These are phyloP conservation scores for Rotaria magnacalcarata DNA, from an alignment of 2,888 invertebrate genomes.

Conservation along the genomic window DNA sequence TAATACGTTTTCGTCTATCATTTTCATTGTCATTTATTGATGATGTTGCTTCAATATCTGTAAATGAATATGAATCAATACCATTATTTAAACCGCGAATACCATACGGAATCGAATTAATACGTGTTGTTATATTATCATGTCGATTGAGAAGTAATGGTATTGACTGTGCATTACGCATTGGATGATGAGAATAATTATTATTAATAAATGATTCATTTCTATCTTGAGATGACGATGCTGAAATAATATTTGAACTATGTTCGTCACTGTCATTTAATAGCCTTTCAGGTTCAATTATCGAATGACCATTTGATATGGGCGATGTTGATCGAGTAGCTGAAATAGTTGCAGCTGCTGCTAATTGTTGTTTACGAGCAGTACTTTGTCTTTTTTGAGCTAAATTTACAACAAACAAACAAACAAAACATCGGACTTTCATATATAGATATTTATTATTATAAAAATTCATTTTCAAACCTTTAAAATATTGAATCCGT, in stretches of 20 bases:
- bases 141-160: slow-evolving; percentile 24
- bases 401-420: neutral
- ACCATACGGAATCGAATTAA: neutral
- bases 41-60: slow-evolving; percentile 19
- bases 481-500: slow-evolving; percentile 32
- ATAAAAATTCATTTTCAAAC: neutral
- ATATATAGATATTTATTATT: neutral
- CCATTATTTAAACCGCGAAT: neutral
- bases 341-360: neutral
- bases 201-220: neutral
- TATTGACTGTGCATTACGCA: slow-evolving; percentile 24
- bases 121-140: neutral
- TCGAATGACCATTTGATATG: neutral
- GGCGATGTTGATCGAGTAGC: neutral
- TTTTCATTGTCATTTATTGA: neutral
- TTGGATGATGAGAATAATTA: neutral
- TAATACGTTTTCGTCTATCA: neutral
- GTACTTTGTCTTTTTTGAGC: slow-evolving; percentile 11
- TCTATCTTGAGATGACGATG: neutral
- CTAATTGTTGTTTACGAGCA: neutral
- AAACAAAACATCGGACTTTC: too few species aligned
- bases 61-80: slow-evolving; percentile 5
- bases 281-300: neutral
- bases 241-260: neutral
- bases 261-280: neutral